Evolutionary conservation across 2,888 invertebrate genomes (phyloP), one percentile per base, ranked within the genome.

Genomic region (Eretmocerus hayati): DNA sequence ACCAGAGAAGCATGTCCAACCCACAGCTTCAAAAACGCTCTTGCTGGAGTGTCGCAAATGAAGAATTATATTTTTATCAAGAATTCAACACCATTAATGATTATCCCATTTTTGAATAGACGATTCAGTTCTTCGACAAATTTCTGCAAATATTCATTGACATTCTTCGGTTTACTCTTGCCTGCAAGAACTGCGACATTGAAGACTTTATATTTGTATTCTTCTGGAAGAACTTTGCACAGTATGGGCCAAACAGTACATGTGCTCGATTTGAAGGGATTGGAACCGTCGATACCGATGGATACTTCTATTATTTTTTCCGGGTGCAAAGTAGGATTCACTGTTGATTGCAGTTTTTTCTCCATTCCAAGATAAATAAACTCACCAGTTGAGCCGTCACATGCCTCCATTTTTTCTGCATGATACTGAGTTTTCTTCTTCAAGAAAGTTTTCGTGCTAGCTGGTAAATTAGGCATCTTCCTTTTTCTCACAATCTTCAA

Each of bases 281-380:
- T n/a, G 5, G 15, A 13, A n/a, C 33, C 33, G 15, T 33, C 33
- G 5, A 6, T 11, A 33, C 15, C 15, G 15, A 33, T 59, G 5
- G 62, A 5, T 5, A 33, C 5, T n/a, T 33, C 33, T n/a, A 33
- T 13, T n/a, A 33, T 30, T 30, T 30, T 30, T 30, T 6, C 8
- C 30, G 6, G 30, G 11, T 30, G 8, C 5, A n/a, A 15, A 15
- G n/a, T 33, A 5, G 15, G 5, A n/a, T 33, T 11, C 15, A 30
- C 30, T 9, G 33, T 33, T n/a, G n/a, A n/a, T 33, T 33, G n/a
- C 11, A 33, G 9, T 5, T 15, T 5, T 33, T 33, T 33, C 5
- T 6, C 33, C n/a, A 33, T 6, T n/a, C 33, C 9, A 11, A 33
- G n/a, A n/a, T 33, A 33, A n/a, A n/a, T n/a, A 33, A 13, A 33